Evolutionary conservation across 1,140 invertebrate species (phyloP), one percentile per base, ranked within the genome.

Genomic region (Formica exsecta): DNA sequence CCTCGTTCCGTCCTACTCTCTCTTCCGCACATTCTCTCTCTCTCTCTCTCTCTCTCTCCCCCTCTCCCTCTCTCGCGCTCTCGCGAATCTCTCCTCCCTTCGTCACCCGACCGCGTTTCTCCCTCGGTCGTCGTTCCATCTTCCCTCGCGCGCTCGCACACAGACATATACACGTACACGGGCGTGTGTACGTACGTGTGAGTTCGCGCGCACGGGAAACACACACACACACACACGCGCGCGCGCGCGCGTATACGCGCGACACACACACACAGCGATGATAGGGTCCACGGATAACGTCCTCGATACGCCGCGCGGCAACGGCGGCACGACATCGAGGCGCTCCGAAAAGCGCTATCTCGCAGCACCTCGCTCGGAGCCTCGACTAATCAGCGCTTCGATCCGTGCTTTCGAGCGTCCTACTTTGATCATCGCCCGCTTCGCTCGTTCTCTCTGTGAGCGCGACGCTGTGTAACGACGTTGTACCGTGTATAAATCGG

Each of bases 291-390:
- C 90, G 93, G 93, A 94, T 94, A 94, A 94, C 93, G 93, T 92
- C 92, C 93, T 93, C 93, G 92, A 93, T 94, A 92, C 92, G 91
- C 85, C 86, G 88, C 84, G 81, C 87, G 76, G 57, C 80, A 76
- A 79, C 87, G 74, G 65, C 86, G 84, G 73, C 73, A 87, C 80
- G 88, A 91, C 86, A 87, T 86, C 87, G 88, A 90, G 87, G 81
- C 93, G 90, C 91, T 92, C 92, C 93, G 88, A 93, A 94, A 94
- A 94, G 90, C 93, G 93, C 93, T 94, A 93, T 94, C 93, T 93
- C 90, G 80, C 79, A 87, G 87, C 89, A 87, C 85, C 88, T 73
- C 71, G 86, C 86, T 88, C 85, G 59, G 73, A 89, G 87, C 87
- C 79, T 61, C 89, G 88, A 81, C 89, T 86, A 89, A 89, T 90